Base-by-base conservation (phyloP, 2,888 invertebrate species). In the Microctonus aethiopoides region DNA sequence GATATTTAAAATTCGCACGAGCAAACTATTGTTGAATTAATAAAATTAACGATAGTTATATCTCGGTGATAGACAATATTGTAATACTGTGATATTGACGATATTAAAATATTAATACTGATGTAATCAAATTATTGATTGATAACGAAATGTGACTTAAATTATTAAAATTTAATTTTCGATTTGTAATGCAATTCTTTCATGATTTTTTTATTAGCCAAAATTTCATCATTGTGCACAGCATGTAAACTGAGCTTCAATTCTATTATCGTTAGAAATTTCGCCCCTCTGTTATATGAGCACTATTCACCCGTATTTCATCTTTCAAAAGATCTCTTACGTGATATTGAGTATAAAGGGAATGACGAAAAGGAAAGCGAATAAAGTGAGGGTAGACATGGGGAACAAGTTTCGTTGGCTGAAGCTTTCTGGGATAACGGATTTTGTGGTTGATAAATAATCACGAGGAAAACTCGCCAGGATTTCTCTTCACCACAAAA, bases 391-490 rank as follows among this genome's bases (percentile, higher is more conserved):
- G n/a, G 29, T 26, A 24, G 59, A 65, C 34, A 24, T 34, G 51
- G 7, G 32, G 52, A 9, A 39, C 52, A 67, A 29, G 34, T 32
- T 61, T 61, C 11, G 26, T 22, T 61, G 61, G 39, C 3, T 29
- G 41, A 20, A 61, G 51, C 64, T 64, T 22, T 7, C 29, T 29
- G 41, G 24, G 51, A 29, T 46, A 22, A 16, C 32, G 16, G 32
- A 34, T 64, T 64, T 51, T 20, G 64, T 36, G 64, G 61, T n/a
- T 24, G 39, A 24, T 36, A 11, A 20, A 13, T 24, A 61, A 26
- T 26, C 64, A 52, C 52, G 20, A 52, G 13, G 61, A 22, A 54
- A 62, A 68, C 61, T 61, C 24, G 9, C 61, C n/a, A 41, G 16
- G 41, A 24, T 61, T 61, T 61, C 39, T 61, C 13, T 61, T 61